phyloP scores from a whole-genome alignment of 2,888 invertebrate species.

The Aproaerema taeniolella region DNA sequence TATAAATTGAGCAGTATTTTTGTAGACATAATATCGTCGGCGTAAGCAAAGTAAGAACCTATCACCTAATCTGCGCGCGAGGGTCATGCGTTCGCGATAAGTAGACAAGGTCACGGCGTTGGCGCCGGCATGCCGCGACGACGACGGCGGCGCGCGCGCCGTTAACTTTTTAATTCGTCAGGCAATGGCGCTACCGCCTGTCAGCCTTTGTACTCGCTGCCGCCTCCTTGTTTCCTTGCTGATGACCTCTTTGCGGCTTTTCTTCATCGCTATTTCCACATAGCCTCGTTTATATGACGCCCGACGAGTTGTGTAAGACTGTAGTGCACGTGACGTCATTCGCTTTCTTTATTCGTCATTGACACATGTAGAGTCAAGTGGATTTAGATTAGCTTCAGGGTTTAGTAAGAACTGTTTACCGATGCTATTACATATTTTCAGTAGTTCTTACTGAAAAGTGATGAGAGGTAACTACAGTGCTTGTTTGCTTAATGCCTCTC shows the following conservation, averaged over 20 bases:
- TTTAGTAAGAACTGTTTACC: no score
- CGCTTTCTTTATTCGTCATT: constrained; percentile 3
- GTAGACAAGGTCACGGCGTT: constrained; percentile 72
- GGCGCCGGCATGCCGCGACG: constrained; percentile 64
- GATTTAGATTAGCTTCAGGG: no score
- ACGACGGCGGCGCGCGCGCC: constrained; percentile 60
- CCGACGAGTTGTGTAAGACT: constrained; percentile 20
- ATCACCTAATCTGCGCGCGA: constrained; percentile 61
- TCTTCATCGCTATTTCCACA: constrained; percentile 10
- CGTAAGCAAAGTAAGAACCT: constrained; percentile 38
- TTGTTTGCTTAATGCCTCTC: no score
- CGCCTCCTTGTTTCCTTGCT: constrained; percentile 31
- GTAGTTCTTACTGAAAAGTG: no score
- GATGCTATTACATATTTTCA: no score
- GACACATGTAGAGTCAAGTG: no score
- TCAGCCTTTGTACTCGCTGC: constrained; percentile 50
- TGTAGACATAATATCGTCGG: constrained; percentile 24
- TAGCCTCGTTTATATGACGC: neutral
- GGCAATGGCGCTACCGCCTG: constrained; percentile 48
- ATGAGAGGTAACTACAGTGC: no score
- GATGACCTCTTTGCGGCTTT: constrained; percentile 19
- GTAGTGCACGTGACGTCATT: constrained; percentile 5
- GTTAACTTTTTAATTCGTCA: constrained; percentile 71
- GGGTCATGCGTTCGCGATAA: constrained; percentile 70
- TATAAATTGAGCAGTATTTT: no score